A percentile compares a stretch with the other conserved stretches of the same genome.
Evolutionary conservation across 2,888 invertebrate species (phyloP).

Genomic region (Cantharis nigra): DNA sequence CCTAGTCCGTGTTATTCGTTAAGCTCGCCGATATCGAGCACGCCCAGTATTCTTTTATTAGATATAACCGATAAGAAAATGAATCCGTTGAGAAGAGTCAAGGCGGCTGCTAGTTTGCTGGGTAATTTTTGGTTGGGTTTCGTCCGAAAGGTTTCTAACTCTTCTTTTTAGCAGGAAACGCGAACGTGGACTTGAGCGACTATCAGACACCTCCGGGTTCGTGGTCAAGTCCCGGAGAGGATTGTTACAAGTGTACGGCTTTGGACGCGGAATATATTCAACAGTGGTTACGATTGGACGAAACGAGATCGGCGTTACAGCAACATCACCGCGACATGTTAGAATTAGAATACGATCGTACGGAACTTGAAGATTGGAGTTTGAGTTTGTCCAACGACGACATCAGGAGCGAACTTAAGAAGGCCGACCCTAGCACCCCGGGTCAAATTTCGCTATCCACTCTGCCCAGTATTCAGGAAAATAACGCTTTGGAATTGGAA

Average conservation of each 20-base stretch:
- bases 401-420: slow-evolving; percentile 57
- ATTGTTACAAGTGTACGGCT: slow-evolving; percentile 62
- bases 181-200: slow-evolving; percentile 46
- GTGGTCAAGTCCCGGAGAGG: slow-evolving; percentile 65
- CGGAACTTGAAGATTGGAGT: slow-evolving; percentile 81
- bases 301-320: slow-evolving; percentile 69
- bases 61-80: slow-evolving; percentile 63
- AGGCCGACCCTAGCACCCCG: slow-evolving; percentile 58
- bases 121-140: slow-evolving; percentile 45
- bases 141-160: not conserved
- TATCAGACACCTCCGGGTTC: slow-evolving; percentile 54
- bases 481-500: slow-evolving; percentile 72
- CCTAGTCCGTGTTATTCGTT: slow-evolving; percentile 62
- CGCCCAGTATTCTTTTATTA: slow-evolving; percentile 64
- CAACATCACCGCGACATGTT: slow-evolving; percentile 71
- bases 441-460: slow-evolving; percentile 68
- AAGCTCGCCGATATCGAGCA: slow-evolving; percentile 64
- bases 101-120: slow-evolving; percentile 57
- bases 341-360: slow-evolving; percentile 74
- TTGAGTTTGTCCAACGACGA: slow-evolving; percentile 74
- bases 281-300: slow-evolving; percentile 75
- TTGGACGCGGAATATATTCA: slow-evolving; percentile 77
- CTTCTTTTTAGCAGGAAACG: slow-evolving; percentile 40
- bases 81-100: slow-evolving; percentile 63
- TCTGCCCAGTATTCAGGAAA: slow-evolving; percentile 74